phyloP scores from a whole-genome alignment of 2,888 invertebrate genomes.

The Hirtodrosophila confusa region DNA sequence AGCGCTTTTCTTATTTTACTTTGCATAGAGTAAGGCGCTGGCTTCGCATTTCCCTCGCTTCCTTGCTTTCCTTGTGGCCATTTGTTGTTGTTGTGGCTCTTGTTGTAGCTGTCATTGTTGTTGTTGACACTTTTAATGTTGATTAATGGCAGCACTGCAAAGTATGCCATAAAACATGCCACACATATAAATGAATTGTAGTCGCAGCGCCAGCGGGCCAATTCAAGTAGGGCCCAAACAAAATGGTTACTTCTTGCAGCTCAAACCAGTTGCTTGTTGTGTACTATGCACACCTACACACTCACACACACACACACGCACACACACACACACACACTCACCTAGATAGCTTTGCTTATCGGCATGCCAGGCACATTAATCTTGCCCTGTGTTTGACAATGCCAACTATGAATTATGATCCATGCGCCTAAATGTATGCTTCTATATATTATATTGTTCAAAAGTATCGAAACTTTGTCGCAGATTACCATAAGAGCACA shows the following conservation, averaged over 20 bases:
- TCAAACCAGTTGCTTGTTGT: conserved; percentile 6
- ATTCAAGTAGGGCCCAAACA: conserved; percentile 15
- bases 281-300: conserved; percentile 1
- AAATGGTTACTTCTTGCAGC: conserved; percentile 10
- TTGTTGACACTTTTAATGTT: conserved; percentile 75
- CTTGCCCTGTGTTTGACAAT: conserved; percentile 18
- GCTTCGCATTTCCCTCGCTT: conserved; percentile 21
- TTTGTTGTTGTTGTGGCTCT: conserved; percentile 11
- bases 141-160: conserved; percentile 63
- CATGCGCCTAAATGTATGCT: conserved; percentile 30
- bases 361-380: conserved; percentile 46
- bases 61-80: conserved; percentile 7
- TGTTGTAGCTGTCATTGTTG: conserved; percentile 34
- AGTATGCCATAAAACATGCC: conserved; percentile 68
- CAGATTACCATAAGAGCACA: background rate
- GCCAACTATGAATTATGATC: conserved; percentile 48
- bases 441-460: background rate
- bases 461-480: conserved; percentile 3
- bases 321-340: background rate
- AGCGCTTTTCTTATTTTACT: conserved; percentile 62
- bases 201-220: conserved; percentile 31
- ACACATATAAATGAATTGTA: conserved; percentile 75
- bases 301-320: conserved; percentile 1
- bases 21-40: conserved; percentile 52
- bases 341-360: conserved; percentile 28